Conservation (phyloP, 2,888 invertebrate genomes). For the Scrobipalpa atriplicella region DNA sequence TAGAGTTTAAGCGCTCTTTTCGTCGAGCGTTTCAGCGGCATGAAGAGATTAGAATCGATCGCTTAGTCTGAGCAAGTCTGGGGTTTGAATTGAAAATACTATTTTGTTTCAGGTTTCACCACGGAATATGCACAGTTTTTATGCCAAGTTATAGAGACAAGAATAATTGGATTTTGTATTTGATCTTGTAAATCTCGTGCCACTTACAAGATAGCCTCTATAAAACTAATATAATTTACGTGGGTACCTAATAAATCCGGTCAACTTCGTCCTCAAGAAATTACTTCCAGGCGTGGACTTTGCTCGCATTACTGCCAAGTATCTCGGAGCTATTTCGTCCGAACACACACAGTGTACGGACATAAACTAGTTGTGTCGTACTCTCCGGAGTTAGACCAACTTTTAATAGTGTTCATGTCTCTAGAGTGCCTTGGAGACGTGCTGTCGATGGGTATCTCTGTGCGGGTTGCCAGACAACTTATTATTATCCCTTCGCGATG, state of each 20-base stretch:
- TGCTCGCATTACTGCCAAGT: constrained; percentile 19
- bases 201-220: not conserved
- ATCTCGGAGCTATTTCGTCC: constrained; percentile 20
- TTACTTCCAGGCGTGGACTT: constrained; percentile 7
- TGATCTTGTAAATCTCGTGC: not conserved
- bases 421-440: constrained; percentile 47
- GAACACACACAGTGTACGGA: constrained; percentile 31
- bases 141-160: not conserved
- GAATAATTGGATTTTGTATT: not conserved
- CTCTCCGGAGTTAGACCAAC: constrained; percentile 64
- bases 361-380: constrained; percentile 68
- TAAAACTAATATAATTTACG: not conserved
- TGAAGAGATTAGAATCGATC: constrained; percentile 7
- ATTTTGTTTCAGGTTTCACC: not conserved
- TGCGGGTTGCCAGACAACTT: constrained; percentile 17
- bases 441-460: constrained; percentile 46
- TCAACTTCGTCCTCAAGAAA: constrained; percentile 15
- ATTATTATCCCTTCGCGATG: constrained; percentile 15
- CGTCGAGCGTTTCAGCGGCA: constrained; percentile 10
- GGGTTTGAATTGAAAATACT: not conserved
- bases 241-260: constrained; percentile 8
- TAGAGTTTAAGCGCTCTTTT: constrained; percentile 17
- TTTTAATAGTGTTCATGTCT: constrained; percentile 76
- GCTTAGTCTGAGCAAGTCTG: constrained; percentile 7
- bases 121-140: not conserved